Evolutionary conservation across 2,113 vertebrate species (phyloP), one percentile per base, ranked within the genome.

Genomic region (Irena cyanogastra): DNA sequence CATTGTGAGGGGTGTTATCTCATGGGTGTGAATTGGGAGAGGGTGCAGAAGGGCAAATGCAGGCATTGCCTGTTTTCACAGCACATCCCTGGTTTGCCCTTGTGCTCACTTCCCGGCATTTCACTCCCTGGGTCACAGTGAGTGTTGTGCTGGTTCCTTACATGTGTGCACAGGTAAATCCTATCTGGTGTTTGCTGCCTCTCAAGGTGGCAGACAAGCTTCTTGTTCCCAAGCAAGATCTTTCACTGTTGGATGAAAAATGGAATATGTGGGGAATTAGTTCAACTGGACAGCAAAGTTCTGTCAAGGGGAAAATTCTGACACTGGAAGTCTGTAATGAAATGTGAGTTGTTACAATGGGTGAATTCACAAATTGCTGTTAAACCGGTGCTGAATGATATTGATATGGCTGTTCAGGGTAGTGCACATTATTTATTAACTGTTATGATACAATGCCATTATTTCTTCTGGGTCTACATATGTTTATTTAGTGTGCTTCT

Each of bases 321-420:
- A 80, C 12, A 4, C 69, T 5, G 56, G 35, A 94, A 94, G 35
- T 63, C 78, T 87, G 37, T 81, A 90, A 84, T 57, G 35, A 95
- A 77, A 56, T 68, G 35, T 71, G 91, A 93, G 39, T 86, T 66
- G 53, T 68, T 82, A 23, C 4, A 0, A 52, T 47, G 74, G 77
- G 72, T 71, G 89, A 87, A 91, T 95, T 89, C 94, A 91, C 89
- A 90, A 84, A 57, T 76, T 94, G 83, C 92, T 96, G 96, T 95
- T 95, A 90, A 27, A 68, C 1, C 0, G 2, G 41, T 87, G 10
- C 79, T 39, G 65, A 94, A 35, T 84, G 78, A 72, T 91, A 16
- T 71, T 90, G 69, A 79, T 63, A 15, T 54, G 41, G 35, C 70
- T 96, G 20, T 93, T 95, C 77, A 91, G 77, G 63, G 87, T 57